These are phyloP conservation scores for Aphidius gifuensis DNA, from an alignment of 1,140 invertebrate species.

Conservation along the genomic window DNA sequence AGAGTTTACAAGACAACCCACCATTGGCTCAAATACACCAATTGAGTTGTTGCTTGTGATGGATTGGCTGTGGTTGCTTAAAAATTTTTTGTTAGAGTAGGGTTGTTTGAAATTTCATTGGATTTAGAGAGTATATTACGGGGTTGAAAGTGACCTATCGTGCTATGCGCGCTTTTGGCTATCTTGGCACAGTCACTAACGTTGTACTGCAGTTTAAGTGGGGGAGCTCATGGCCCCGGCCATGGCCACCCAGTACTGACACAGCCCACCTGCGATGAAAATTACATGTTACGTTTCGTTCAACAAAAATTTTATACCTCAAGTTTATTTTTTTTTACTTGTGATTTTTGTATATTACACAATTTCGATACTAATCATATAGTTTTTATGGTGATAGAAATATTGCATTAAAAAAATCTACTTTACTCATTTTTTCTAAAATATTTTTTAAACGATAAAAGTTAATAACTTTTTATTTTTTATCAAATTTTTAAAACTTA, in stretches of 20 bases:
- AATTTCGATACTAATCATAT: too few relatives aligned
- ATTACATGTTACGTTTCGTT: too few relatives aligned
- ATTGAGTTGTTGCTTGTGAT: conserved; percentile 12
- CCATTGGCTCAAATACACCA: conserved; percentile 41
- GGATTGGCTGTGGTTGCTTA: conserved; percentile 13
- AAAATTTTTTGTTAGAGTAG: conserved; percentile 14
- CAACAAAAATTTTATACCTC: too few relatives aligned
- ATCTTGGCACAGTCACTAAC: conserved; percentile 17
- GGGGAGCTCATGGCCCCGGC: conserved; percentile 16
- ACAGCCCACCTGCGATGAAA: conserved; percentile 22
- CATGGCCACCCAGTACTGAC: conserved; percentile 27
- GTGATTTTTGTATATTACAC: too few relatives aligned
- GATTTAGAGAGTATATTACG: not conserved
- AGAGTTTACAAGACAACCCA: conserved; percentile 19
- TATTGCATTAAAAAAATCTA: too few relatives aligned
- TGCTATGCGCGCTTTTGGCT: not conserved
- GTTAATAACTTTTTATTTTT: too few relatives aligned
- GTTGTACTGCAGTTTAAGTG: conserved; percentile 8
- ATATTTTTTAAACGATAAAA: too few relatives aligned
- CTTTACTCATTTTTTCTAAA: too few relatives aligned
- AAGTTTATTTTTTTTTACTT: too few relatives aligned
- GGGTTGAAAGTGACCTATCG: too few relatives aligned
- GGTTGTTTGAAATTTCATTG: conserved; percentile 17
- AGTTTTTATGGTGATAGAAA: too few relatives aligned
- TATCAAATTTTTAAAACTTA: too few relatives aligned